Base-by-base conservation (phyloP, 1,140 invertebrate genomes). In the Caenorhabditis remanei region DNA sequence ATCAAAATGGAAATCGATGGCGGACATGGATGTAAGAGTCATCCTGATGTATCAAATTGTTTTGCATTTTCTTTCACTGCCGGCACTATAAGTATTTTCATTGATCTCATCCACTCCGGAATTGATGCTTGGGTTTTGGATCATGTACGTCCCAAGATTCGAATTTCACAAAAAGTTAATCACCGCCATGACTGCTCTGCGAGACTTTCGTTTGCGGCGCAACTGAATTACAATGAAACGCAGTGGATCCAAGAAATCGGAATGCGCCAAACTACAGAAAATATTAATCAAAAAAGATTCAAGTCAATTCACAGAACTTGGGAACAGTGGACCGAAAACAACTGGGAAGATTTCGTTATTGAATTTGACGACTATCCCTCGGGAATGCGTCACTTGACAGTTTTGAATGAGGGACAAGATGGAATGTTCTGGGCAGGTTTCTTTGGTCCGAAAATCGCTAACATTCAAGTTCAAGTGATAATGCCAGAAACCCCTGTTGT, bases 321-420 rank as follows among this genome's bases (percentile, higher is more conserved):
- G 71, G 4, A 48, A 11, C 71, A 79, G 41, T 79, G 71, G 71
- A 50, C 71, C 11, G 71, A 24, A 24, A 14, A 50, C 11, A 4
- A 48, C 24, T 79, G 71, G 71, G 71, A 79, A 79, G 71, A 79
- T 32, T 43, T 7, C n/a, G n/a, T 24, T 9, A n/a, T 79, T 8
- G 71, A 79, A 24, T 53, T 79, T 8, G n/a, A 50, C 13, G 71
- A 50, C 24, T 79, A 79, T 53, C 71, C 71, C 2, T 79, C 71
- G 4, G 71, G 71, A 50, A 79, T 79, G 21, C 71, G 71, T 19
- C 46, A 79, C n/a, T 43, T 79, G 14, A 79, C 71, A 19, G 21
- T 79, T 11, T 9, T 79, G n/a, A 79, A 79, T 32, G 71, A 79
- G 21, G 71, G 71, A 24, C 21, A 79, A 48, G 71, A 79, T 50